Percentiles rank a stretch among this genome's conserved stretches.
Conservation (phyloP, 2,797 vertebrate genomes). For the Varecia variegata region DNA sequence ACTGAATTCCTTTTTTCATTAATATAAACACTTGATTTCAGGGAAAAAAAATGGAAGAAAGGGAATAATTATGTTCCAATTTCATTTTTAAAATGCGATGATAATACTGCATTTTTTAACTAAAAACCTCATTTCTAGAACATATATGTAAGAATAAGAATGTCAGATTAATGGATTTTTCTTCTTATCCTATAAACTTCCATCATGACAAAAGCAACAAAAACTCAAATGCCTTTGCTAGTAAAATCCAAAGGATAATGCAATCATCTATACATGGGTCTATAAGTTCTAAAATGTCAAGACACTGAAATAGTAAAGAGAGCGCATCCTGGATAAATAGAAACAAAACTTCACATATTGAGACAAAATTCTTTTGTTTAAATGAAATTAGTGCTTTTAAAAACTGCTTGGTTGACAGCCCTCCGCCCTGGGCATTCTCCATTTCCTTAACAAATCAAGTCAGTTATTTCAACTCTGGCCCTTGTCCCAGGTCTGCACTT, state of each 20-base stretch:
- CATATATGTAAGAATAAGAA: background rate
- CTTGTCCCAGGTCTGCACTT: background rate
- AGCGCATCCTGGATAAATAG: background rate
- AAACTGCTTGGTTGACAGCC: background rate
- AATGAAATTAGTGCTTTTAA: constrained; percentile 12
- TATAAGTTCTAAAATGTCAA: background rate
- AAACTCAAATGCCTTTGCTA: background rate
- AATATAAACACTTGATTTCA: background rate
- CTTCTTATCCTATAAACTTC: background rate
- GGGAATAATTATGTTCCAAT: background rate
- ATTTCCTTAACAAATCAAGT: constrained; percentile 31
- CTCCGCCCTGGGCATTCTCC: background rate
- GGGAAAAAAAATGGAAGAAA: background rate
- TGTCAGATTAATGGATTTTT: background rate
- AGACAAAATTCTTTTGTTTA: background rate
- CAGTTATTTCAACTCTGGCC: background rate
- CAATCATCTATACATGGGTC: background rate
- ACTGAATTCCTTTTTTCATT: background rate
- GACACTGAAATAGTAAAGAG: background rate
- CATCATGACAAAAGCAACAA: background rate
- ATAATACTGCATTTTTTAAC: background rate
- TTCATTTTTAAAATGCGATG: background rate
- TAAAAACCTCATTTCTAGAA: background rate
- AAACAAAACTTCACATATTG: background rate
- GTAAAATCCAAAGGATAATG: background rate